Conservation (phyloP, 1,140 invertebrate genomes). For the Diorhabda sublineata region DNA sequence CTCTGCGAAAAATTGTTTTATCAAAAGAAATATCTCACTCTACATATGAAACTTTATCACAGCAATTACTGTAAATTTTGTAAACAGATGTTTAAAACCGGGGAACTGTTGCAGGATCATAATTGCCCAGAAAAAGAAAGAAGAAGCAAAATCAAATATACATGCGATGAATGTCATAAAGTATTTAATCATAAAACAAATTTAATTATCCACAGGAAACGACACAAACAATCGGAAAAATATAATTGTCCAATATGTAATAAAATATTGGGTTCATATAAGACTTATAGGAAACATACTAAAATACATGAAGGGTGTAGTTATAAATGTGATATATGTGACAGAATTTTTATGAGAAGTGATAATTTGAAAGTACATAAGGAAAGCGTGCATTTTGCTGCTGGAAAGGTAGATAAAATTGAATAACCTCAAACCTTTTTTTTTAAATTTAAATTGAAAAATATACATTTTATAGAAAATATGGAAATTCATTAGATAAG, state of each 20-base stretch:
- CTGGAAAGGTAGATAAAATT: no score
- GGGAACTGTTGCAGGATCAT: conserved; percentile 33
- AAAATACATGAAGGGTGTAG: conserved; percentile 33
- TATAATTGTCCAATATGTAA: conserved; percentile 40
- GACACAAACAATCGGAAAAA: conserved; percentile 29
- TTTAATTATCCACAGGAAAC: conserved; percentile 38
- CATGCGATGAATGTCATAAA: conserved; percentile 42
- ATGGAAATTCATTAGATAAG: no score
- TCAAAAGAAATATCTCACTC: conserved; percentile 39
- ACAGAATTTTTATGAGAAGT: conserved; percentile 37
- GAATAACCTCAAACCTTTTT: no score
- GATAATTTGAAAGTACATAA: conserved; percentile 35
- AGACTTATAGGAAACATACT: conserved; percentile 34
- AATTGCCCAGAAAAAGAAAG: conserved; percentile 25
- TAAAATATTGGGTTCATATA: conserved; percentile 30
- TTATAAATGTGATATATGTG: conserved; percentile 40
- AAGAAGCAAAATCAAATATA: conserved; percentile 22
- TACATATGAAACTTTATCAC: conserved; percentile 39
- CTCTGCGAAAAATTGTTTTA: conserved; percentile 39
- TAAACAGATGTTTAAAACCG: conserved; percentile 26
- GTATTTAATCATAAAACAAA: conserved; percentile 35
- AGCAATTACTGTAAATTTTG: conserved; percentile 33
- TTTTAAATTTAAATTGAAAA: no score
- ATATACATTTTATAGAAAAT: no score
- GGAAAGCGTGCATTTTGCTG: not conserved